phyloP scores from a whole-genome alignment of 2,113 vertebrate species.

The Ginglymostoma cirratum region DNA sequence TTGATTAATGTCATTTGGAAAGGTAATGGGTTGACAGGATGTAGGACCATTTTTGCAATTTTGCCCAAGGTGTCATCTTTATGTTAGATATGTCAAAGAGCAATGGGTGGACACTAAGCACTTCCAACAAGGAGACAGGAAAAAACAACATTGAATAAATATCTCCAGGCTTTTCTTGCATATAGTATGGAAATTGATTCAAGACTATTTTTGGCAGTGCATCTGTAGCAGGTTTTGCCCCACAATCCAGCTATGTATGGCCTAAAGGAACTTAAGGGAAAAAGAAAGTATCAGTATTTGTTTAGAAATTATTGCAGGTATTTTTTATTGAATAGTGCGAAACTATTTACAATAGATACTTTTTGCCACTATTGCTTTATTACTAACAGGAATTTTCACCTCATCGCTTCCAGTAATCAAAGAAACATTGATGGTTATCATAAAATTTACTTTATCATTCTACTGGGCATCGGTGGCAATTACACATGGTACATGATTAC shows the following conservation, averaged over 20 bases:
- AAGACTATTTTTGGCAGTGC: background rate
- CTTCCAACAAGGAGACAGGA: background rate
- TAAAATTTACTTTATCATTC: no score
- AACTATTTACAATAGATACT: no score
- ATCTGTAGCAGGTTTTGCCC: background rate
- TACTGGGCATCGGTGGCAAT: no score
- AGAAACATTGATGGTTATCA: no score
- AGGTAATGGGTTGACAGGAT: background rate
- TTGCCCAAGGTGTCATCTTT: background rate
- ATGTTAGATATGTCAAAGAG: background rate
- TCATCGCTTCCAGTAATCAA: no score
- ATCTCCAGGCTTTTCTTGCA: background rate
- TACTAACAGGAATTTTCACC: no score
- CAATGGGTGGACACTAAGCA: background rate
- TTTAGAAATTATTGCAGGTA: no score
- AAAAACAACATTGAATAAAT: background rate
- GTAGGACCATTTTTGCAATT: background rate
- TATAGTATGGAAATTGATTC: background rate
- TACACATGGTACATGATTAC: no score
- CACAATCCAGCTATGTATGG: background rate
- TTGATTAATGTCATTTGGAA: background rate
- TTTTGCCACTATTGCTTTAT: no score
- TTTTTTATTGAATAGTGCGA: no score
- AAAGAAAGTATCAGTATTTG: background rate
- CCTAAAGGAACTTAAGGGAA: background rate